phyloP scores from a whole-genome alignment of 1,140 invertebrate genomes.

The Meteorus sp. region DNA sequence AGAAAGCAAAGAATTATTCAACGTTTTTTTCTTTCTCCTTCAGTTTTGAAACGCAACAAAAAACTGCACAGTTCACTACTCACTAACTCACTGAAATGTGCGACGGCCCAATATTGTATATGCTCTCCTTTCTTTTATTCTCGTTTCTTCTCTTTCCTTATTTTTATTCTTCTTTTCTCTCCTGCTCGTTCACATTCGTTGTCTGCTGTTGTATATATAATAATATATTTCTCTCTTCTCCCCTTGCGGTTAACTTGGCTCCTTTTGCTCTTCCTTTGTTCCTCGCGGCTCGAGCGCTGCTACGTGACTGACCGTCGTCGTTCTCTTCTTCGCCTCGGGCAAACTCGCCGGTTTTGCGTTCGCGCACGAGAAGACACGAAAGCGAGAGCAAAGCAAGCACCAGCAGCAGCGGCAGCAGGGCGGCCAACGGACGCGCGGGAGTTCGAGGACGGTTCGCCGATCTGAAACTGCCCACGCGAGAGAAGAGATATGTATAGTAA shows the following conservation, averaged over 20 bases:
- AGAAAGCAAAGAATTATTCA: too few relatives aligned
- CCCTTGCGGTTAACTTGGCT: not conserved
- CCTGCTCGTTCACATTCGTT: too few relatives aligned
- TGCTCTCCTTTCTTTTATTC: too few relatives aligned
- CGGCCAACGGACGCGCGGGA: slow-evolving; percentile 26
- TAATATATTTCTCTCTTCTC: not conserved
- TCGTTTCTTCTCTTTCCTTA: too few relatives aligned
- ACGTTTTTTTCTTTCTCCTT: not conserved
- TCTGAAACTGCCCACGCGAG: slow-evolving; percentile 45
- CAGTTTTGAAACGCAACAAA: too few relatives aligned
- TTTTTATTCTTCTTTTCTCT: too few relatives aligned
- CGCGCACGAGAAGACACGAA: slow-evolving; percentile 25
- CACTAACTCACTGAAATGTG: too few relatives aligned
- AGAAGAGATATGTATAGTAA: too few relatives aligned
- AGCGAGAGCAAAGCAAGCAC: slow-evolving; percentile 2
- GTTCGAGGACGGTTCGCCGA: slow-evolving; percentile 41
- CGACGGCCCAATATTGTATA: too few relatives aligned
- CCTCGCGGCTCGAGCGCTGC: slow-evolving; percentile 39
- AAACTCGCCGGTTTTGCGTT: slow-evolving; percentile 22
- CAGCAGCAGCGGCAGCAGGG: slow-evolving; percentile 6
- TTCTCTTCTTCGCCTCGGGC: too few relatives aligned
- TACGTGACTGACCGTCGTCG: slow-evolving; percentile 46
- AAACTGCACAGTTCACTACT: too few relatives aligned
- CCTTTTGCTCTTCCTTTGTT: slow-evolving; percentile 35
- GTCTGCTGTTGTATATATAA: not conserved